Base-by-base conservation (phyloP, 1,140 invertebrate genomes). In the Trachymyrmex septentrionalis region DNA sequence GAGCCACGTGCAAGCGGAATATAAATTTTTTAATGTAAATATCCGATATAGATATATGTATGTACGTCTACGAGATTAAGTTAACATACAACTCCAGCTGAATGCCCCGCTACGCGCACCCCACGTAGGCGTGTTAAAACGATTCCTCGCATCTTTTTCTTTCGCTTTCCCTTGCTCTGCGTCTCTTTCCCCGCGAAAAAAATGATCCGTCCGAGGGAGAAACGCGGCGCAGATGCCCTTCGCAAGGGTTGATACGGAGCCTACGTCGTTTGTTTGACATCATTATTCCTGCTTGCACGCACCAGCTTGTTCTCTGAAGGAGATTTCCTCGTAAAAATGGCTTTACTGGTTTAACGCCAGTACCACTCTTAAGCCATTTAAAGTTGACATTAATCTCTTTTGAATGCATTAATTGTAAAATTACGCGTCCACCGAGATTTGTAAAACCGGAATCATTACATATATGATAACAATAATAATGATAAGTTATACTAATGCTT, bases 61-160 rank as follows among this genome's bases (percentile, higher is more conserved):
- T 48, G 19, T 16, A 57, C n/a, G 48, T 66, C 61, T 44, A 48
- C 1, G 30, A 66, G 73, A 89, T 94, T 91, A 78, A 88, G 86
- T 85, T 88, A 90, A 90, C 86, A 88, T 93, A 91, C 88, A 88
- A 93, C 92, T 89, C 85, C 76, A 77, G 9, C 57, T 75, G 80
- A 78, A 69, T 78, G 59, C 69, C 76, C 24, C n/a, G 4, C 64
- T 57, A 88, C 87, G 69, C 89, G 92, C 92, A 80, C 93, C 92
- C 93, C 90, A 88, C 86, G 93, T 92, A 94, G 93, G 90, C 92
- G 92, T 92, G 92, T 94, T 94, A 94, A 94, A 94, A 87, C 88
- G 90, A 94, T 93, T 94, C 92, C 90, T 48, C 38, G 34, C 38
- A 86, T 87, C 85, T 88, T 85, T 73, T 71, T 71, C 64, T 69